These are phyloP conservation scores for Noctua pronuba DNA, from an alignment of 2,888 invertebrate genomes.

Conservation along the genomic window DNA sequence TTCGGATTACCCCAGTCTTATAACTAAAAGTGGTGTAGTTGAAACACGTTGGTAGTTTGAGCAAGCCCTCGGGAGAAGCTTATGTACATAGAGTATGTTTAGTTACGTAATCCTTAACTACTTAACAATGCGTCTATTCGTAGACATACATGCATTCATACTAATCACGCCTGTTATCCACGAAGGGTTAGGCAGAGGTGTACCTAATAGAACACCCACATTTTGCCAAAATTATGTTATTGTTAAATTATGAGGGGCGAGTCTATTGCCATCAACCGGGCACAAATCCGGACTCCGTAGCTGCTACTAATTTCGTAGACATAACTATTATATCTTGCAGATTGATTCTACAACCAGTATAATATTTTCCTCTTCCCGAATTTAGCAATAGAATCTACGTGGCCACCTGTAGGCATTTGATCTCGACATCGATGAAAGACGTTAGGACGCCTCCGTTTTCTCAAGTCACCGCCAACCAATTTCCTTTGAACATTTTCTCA, in stretches of 20 bases:
- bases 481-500: slow-evolving; percentile 38
- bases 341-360: too few species aligned
- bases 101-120: neutral
- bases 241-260: too few species aligned
- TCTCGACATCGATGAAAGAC: slow-evolving; percentile 5
- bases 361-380: neutral
- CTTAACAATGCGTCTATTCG: neutral
- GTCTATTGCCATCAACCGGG: too few species aligned
- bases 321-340: neutral
- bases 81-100: neutral
- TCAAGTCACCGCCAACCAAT: slow-evolving; percentile 38
- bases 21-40: slow-evolving; percentile 4
- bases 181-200: too few species aligned
- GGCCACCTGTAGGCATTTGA: slow-evolving; percentile 3
- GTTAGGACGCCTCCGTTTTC: slow-evolving; percentile 27
- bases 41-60: neutral
- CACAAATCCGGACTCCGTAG: too few species aligned
- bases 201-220: too few species aligned
- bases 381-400: neutral
- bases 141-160: neutral
- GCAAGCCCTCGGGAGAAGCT: neutral
- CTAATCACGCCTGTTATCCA: too few species aligned
- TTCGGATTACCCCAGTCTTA: neutral
- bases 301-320: too few species aligned
- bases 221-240: too few species aligned